These are phyloP conservation scores for Eremophila alpestris DNA, from an alignment of 2,797 vertebrate species.

Conservation along the genomic window DNA sequence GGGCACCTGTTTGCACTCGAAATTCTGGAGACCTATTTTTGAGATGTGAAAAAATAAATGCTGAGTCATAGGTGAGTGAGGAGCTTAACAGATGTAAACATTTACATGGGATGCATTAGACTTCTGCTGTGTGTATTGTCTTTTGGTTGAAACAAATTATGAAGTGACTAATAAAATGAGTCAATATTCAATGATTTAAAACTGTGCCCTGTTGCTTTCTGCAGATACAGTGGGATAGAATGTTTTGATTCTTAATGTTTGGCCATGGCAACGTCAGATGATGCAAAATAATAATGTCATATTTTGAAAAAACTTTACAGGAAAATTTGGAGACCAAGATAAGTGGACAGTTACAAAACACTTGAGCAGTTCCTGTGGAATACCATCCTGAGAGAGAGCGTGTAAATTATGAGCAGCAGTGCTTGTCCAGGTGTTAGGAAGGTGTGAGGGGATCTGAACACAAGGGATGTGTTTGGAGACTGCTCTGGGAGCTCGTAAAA, in stretches of 20 bases:
- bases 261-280: not conserved
- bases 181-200: slow-evolving; percentile 84
- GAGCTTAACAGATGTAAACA: slow-evolving; percentile 91
- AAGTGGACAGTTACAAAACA: not conserved
- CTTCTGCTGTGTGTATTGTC: slow-evolving; percentile 97
- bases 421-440: not conserved
- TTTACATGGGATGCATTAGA: slow-evolving; percentile 97
- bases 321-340: not conserved
- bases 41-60: slow-evolving; percentile 84
- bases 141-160: slow-evolving; percentile 96
- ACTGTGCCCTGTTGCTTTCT: slow-evolving; percentile 71
- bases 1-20: slow-evolving; percentile 69
- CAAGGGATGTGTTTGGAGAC: not conserved
- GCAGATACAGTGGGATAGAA: not conserved
- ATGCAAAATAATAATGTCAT: not conserved
- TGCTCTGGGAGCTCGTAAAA: not conserved
- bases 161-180: slow-evolving; percentile 92
- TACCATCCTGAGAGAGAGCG: rapidly evolving
- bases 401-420: rapidly evolving
- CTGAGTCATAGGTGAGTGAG: slow-evolving; percentile 83
- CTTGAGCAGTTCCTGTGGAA: not conserved
- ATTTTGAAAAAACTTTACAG: not conserved
- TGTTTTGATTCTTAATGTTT: not conserved
- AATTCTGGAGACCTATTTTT: slow-evolving; percentile 81
- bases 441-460: not conserved